Evolutionary conservation across 2,797 vertebrate genomes (phyloP).

Genomic region (Momotus momota): DNA sequence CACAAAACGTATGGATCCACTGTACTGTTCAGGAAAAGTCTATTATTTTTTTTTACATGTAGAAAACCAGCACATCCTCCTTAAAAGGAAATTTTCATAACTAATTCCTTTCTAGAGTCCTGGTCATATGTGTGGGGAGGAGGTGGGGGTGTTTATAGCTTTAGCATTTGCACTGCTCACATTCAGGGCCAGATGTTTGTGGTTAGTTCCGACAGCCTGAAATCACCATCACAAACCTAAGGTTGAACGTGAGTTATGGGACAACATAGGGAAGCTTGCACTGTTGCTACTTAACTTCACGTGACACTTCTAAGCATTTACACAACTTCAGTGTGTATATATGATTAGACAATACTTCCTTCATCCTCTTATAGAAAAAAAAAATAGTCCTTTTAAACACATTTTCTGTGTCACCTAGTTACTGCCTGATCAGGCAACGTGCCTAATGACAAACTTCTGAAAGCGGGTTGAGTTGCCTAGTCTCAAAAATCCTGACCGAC

Average conservation of each 20-base stretch:
- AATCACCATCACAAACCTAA: background rate
- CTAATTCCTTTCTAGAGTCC: background rate
- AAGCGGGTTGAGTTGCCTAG: background rate
- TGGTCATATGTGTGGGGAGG: background rate
- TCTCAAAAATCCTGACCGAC: slow-evolving; percentile 19
- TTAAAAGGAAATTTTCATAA: background rate
- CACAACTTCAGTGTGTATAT: background rate
- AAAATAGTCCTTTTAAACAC: background rate
- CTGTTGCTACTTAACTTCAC: background rate
- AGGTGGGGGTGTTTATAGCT: accelerated
- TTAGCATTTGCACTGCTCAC: background rate
- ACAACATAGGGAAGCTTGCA: background rate
- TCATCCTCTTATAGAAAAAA: background rate
- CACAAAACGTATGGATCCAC: background rate
- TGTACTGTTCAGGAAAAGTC: background rate
- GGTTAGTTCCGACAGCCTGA: background rate
- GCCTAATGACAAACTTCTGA: slow-evolving; percentile 13
- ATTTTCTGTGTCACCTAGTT: background rate
- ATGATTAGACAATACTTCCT: background rate
- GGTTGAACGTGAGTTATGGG: background rate
- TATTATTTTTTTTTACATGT: background rate
- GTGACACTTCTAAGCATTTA: background rate
- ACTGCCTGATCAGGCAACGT: background rate
- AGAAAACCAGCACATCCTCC: background rate
- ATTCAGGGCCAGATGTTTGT: background rate